These are phyloP conservation scores for Philopotamus ludificatus DNA, from an alignment of 1,140 invertebrate species.

Conservation along the genomic window DNA sequence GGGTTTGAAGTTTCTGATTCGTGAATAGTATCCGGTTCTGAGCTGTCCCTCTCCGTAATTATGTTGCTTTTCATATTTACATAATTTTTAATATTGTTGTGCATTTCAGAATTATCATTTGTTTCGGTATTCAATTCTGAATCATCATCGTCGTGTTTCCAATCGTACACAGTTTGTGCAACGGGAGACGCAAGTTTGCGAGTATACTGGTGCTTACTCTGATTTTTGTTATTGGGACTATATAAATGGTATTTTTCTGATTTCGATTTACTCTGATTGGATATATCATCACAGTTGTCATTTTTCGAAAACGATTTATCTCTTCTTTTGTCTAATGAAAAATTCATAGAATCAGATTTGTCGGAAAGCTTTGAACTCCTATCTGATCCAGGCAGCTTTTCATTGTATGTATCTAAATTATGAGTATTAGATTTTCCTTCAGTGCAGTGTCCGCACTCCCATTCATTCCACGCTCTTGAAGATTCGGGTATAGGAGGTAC, in stretches of 20 bases:
- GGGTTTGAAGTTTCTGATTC: too few species aligned
- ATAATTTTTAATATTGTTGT: background rate
- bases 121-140: background rate
- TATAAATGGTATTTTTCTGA: conserved; percentile 27
- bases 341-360: conserved; percentile 35
- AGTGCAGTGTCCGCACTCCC: conserved; percentile 60
- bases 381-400: conserved; percentile 34
- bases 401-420: conserved; percentile 32
- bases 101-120: conserved; percentile 1
- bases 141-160: conserved; percentile 24
- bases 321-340: conserved; percentile 17
- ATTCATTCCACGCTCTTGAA: conserved; percentile 56
- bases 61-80: background rate
- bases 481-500: conserved; percentile 60
- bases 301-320: conserved; percentile 34
- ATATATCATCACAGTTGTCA: conserved; percentile 34
- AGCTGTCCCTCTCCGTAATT: too few species aligned
- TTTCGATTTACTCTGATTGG: background rate
- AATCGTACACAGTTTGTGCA: conserved; percentile 3
- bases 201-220: conserved; percentile 26
- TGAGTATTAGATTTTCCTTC: conserved; percentile 47
- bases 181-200: conserved; percentile 30
- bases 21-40: too few species aligned
- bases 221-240: conserved; percentile 26
- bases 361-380: conserved; percentile 37